phyloP scores from a whole-genome alignment of 2,113 vertebrate species.

The Sarotherodon lohbergeri region DNA sequence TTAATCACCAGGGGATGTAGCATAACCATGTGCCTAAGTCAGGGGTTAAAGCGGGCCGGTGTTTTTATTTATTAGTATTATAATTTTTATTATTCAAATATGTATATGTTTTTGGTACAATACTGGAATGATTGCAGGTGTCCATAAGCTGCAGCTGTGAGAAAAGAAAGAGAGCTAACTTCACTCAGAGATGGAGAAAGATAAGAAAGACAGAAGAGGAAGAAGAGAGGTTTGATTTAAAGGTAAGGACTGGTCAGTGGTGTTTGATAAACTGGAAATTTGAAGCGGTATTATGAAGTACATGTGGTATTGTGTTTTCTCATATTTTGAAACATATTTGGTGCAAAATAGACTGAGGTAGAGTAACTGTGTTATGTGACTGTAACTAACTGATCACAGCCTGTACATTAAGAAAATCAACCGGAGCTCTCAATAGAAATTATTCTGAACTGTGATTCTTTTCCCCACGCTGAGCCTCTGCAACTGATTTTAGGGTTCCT shows the following conservation, averaged over 20 bases:
- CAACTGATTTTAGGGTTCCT: not conserved
- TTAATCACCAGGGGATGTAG: not conserved
- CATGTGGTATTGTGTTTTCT: not conserved
- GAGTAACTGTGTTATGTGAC: not conserved
- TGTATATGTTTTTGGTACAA: not conserved
- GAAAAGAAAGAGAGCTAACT: not conserved
- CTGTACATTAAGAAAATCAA: not conserved
- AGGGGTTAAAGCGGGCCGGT: rapidly evolving
- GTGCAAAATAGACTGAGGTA: not conserved
- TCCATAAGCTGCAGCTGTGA: not conserved
- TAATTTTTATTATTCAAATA: not conserved
- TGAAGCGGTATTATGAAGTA: not conserved
- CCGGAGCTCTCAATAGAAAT: not conserved
- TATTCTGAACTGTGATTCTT: not conserved
- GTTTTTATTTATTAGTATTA: not conserved
- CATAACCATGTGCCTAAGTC: not conserved
- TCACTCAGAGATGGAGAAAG: not conserved
- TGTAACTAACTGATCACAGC: not conserved
- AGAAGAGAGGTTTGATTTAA: not conserved
- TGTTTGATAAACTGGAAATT: not conserved
- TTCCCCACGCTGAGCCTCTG: not conserved
- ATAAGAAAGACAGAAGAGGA: not conserved
- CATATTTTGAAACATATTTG: not conserved
- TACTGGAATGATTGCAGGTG: not conserved
- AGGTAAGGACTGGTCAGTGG: not conserved